phyloP scores from a whole-genome alignment of 1,140 invertebrate species.

The Ridgeia piscesae region DNA sequence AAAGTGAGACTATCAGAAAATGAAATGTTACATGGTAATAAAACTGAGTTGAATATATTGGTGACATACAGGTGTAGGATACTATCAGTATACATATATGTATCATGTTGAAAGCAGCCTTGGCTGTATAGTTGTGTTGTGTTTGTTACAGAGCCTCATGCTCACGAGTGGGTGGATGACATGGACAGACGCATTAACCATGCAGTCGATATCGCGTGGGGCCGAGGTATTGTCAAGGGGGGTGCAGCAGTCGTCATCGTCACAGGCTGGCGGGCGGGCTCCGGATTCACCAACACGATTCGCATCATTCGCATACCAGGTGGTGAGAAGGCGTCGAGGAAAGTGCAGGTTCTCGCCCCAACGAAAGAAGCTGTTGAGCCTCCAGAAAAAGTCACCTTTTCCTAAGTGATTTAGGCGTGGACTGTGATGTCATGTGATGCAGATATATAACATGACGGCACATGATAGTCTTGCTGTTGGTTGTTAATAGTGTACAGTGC shows the following conservation, averaged over 20 bases:
- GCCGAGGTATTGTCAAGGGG: conserved; percentile 79
- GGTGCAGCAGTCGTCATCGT: conserved; percentile 91
- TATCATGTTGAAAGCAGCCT: not conserved
- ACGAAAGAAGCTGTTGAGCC: not conserved
- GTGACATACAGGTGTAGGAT: too few species aligned
- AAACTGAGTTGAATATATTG: too few species aligned
- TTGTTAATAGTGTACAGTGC: not conserved
- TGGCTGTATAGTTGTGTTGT: not conserved
- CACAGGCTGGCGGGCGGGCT: conserved; percentile 90
- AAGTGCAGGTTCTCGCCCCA: conserved; percentile 10
- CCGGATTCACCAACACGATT: conserved; percentile 96
- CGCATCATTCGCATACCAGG: conserved; percentile 80
- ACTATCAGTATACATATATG: too few species aligned
- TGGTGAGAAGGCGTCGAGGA: conserved; percentile 12
- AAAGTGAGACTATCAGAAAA: too few species aligned
- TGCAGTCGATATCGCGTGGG: conserved; percentile 86
- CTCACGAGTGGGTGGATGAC: conserved; percentile 95
- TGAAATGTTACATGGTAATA: too few species aligned
- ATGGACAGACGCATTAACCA: conserved; percentile 89
- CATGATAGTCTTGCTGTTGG: not conserved
- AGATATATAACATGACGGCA: not conserved
- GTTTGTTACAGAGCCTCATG: conserved; percentile 61
- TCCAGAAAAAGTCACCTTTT: not conserved
- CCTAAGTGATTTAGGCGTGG: not conserved
- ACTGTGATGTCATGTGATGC: not conserved